Conservation (phyloP, 1,140 invertebrate genomes). For the Ceratosolen solmsi region DNA sequence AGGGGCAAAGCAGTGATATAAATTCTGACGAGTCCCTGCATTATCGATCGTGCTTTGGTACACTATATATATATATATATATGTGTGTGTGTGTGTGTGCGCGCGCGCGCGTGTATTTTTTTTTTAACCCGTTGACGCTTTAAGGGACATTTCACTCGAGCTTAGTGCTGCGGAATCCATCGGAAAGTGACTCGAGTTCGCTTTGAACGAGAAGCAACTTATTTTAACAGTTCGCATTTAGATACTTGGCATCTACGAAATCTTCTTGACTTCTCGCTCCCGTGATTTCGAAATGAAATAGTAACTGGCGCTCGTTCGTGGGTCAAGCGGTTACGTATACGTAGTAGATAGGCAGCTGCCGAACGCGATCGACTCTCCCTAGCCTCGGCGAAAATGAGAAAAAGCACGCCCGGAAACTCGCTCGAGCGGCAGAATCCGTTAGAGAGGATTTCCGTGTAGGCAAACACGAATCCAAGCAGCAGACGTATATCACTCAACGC, state of each 20-base stretch:
- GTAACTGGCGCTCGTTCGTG: background rate
- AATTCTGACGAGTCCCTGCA: too few relatives aligned
- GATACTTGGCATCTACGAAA: background rate
- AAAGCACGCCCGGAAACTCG: conserved; percentile 61
- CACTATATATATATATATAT: too few relatives aligned
- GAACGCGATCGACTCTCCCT: background rate
- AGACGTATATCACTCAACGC: background rate
- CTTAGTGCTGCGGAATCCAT: background rate
- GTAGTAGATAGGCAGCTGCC: background rate
- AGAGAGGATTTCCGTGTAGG: conserved; percentile 74
- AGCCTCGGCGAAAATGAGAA: conserved; percentile 44
- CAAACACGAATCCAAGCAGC: conserved; percentile 62
- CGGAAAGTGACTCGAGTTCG: background rate
- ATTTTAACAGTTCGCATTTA: background rate
- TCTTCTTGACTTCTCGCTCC: background rate
- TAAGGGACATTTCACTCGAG: background rate
- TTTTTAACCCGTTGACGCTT: background rate
- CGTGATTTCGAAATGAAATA: background rate
- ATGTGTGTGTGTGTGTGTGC: too few relatives aligned
- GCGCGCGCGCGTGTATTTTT: too few relatives aligned
- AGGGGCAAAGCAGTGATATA: too few relatives aligned
- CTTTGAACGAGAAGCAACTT: background rate
- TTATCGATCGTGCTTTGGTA: too few relatives aligned
- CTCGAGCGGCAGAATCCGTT: conserved; percentile 72
- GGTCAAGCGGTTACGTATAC: background rate